These are phyloP conservation scores for Lepus americanus DNA, from an alignment of 2,113 vertebrate genomes.

Conservation along the genomic window DNA sequence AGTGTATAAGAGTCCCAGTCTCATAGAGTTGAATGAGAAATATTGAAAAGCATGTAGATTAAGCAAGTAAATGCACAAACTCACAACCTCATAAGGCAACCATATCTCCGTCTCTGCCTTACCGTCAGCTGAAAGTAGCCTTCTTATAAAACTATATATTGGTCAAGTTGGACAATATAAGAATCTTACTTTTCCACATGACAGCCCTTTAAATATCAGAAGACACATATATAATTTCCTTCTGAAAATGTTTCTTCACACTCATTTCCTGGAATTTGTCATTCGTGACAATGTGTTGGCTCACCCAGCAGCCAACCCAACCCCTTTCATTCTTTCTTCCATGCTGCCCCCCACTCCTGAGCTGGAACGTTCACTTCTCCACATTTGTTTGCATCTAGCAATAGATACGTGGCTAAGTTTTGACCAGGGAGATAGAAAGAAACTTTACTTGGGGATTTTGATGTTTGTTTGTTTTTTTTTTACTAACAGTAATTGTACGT, in stretches of 20 bases:
- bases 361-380: neutral
- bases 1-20: neutral
- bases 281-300: neutral
- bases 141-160: neutral
- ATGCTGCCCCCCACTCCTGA: neutral
- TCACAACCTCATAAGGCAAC: neutral
- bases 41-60: neutral
- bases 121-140: neutral
- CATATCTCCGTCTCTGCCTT: neutral
- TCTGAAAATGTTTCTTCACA: slow-evolving; percentile 23
- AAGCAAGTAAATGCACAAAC: neutral
- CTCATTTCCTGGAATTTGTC: neutral
- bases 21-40: neutral
- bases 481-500: too few relatives aligned
- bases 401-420: neutral
- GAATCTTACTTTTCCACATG: neutral
- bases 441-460: neutral
- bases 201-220: slow-evolving; percentile 8
- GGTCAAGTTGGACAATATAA: neutral
- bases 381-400: neutral
- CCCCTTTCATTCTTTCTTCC: neutral
- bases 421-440: neutral
- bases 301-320: neutral
- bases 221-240: neutral
- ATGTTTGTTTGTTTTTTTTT: neutral